Base-by-base conservation (phyloP, 2,113 vertebrate genomes). In the Barbus barbus region DNA sequence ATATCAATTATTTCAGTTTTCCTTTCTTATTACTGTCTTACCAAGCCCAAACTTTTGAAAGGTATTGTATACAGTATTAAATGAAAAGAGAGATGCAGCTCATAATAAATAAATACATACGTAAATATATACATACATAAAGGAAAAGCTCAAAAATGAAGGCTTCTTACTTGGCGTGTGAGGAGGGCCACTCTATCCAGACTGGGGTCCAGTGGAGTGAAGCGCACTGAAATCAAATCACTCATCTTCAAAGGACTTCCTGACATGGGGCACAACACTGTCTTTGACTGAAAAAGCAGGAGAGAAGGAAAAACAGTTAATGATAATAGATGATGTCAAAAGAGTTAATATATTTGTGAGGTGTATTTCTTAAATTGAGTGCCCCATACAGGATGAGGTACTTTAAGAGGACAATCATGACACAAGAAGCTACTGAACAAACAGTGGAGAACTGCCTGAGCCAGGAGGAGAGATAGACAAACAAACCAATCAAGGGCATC, bases 231-330 rank as follows among this genome's bases (percentile, higher is more conserved):
- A 2, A 95, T 94, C 56, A 97, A 91, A 81, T 98, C 96, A 0
- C 94, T 96, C 95, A 97, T 95, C 88, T 95, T 96, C 65, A 98
- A 93, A 0, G 96, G 93, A 41, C 85, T 92, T 51, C 96, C 95
- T 0, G 96, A 96, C 97, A 98, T 98, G 18, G 97, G 97, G 87
- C 97, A 97, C 73, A 94, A 89, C 73, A 98, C 96, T 0, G 89
- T 87, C 87, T 96, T 96, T 0, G 93, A 95, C 97, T 97, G 89
- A 83, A 0, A 65, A 46, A 83, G 65, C 20, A 65, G 3, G 28
- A 67, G 16, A 33, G 28, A 20, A 36, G 3, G 18, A 22, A 69
- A 71, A 69, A 36, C 63, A 69, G 31, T 69, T 11, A 69, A 69
- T 4, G 0, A 69, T 69, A 36, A 69, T 36, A 18, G 16, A 18